A percentile compares a stretch with the other conserved stretches of the same genome.
These are phyloP conservation scores for Ceramica pisi DNA, from an alignment of 2,888 invertebrate species.

Conservation along the genomic window DNA sequence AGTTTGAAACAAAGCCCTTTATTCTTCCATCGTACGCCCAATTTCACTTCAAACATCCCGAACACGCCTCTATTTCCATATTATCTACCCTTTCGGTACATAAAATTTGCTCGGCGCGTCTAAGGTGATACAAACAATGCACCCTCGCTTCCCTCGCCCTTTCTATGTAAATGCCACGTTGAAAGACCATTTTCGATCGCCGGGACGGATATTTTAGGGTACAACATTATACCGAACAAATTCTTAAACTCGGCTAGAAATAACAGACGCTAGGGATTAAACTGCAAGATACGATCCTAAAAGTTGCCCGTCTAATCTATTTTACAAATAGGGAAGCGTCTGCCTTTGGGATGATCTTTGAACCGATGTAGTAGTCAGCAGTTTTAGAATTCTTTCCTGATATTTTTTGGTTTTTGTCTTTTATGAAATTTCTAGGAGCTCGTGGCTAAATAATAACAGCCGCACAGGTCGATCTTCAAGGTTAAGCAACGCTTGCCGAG, in stretches of 20 bases:
- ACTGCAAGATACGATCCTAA: constrained; percentile 37
- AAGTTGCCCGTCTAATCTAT: constrained; percentile 48
- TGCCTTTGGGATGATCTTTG: constrained; percentile 35
- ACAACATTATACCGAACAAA: constrained; percentile 30
- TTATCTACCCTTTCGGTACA: constrained; percentile 73
- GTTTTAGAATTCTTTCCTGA: constrained; percentile 10
- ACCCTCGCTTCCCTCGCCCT: constrained; percentile 70
- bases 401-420: background rate
- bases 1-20: constrained; percentile 60
- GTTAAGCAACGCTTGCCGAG: too few relatives aligned
- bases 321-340: constrained; percentile 34
- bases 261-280: constrained; percentile 51
- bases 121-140: constrained; percentile 70
- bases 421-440: background rate
- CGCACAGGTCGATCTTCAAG: too few relatives aligned
- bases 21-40: constrained; percentile 64
- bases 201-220: constrained; percentile 48
- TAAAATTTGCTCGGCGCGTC: constrained; percentile 70
- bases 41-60: constrained; percentile 68
- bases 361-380: constrained; percentile 23
- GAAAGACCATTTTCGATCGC: constrained; percentile 55
- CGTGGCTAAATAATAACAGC: too few relatives aligned
- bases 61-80: constrained; percentile 70
- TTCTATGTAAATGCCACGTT: constrained; percentile 60
- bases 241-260: constrained; percentile 40